Evolutionary conservation across 1,140 invertebrate species (phyloP), one percentile per base, ranked within the genome.

Genomic region (Cyphomyrmex costatus): DNA sequence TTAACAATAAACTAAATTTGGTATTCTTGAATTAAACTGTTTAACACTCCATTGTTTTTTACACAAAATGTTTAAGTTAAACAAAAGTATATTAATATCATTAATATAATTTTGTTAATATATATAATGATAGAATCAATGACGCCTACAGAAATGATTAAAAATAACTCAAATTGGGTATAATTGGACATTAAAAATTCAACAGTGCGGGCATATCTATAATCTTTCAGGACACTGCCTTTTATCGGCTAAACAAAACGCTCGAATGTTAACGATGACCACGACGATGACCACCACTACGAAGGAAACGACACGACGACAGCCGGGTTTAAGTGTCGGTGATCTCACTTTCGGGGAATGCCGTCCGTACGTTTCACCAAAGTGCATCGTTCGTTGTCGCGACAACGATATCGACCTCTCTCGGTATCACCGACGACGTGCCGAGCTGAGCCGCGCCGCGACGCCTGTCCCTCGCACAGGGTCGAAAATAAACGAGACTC

Each of bases 301-400:
- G 49, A 27, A 73, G 51, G 30, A n/a, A 51, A 49, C 65, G 51
- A 51, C 12, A 78, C 51, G 65, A 46, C 21, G 74, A 21, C 14
- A 3, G 24, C 36, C 61, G 84, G 86, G 90, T 89, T 89, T 87
- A 90, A 88, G 86, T 92, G 88, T 68, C 89, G 93, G 87, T 95
- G 94, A 95, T 94, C 93, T 95, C 94, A 95, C 90, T 88, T 87
- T 66, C 86, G 82, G 92, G 92, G 94, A 95, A 95, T 95, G 94
- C 92, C 90, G 93, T 93, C 90, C 93, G 90, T 84, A 89, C 92
- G 90, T 92, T 92, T 92, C 91, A 90, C 91, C 91, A 91, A 93
- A 93, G 93, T 92, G 93, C 92, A 94, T 93, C 93, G 93, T 88
- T 91, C 92, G 86, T 89, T 87, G 90, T 88, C 88, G 89, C 88